Evolutionary conservation across 2,888 invertebrate species (phyloP).

Genomic region (Drosophila paramelanica): DNA sequence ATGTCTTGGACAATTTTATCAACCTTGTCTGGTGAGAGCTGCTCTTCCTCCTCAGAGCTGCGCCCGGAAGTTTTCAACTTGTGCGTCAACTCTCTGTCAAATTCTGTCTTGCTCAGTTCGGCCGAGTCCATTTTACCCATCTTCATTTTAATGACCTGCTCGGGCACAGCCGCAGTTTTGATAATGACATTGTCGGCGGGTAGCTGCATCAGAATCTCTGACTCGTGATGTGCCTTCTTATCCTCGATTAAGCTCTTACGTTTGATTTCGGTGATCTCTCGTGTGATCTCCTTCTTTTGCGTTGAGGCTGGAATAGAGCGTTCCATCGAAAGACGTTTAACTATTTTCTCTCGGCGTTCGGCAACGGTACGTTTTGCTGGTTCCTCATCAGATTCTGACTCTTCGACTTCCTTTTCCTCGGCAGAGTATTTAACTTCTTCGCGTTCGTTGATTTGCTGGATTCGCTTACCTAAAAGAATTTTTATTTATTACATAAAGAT

Average conservation of each 20-base stretch:
- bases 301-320: slow-evolving; percentile 89
- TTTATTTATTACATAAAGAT: background rate
- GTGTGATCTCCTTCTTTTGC: slow-evolving; percentile 90
- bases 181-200: slow-evolving; percentile 85
- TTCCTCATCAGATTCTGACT: slow-evolving; percentile 88
- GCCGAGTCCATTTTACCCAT: slow-evolving; percentile 83
- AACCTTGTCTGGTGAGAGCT: slow-evolving; percentile 64
- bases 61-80: slow-evolving; percentile 84
- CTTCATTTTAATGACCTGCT: slow-evolving; percentile 85
- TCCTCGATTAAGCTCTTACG: slow-evolving; percentile 87
- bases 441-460: slow-evolving; percentile 85
- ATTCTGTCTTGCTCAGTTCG: slow-evolving; percentile 84
- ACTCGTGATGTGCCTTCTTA: slow-evolving; percentile 85
- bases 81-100: slow-evolving; percentile 84
- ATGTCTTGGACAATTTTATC: slow-evolving; percentile 73
- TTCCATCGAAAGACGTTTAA: slow-evolving; percentile 89
- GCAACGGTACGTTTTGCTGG: slow-evolving; percentile 89
- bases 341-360: slow-evolving; percentile 91
- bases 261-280: slow-evolving; percentile 90
- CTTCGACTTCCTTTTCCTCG: slow-evolving; percentile 90
- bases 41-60: slow-evolving; percentile 76
- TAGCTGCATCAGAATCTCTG: slow-evolving; percentile 85
- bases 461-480: slow-evolving; percentile 80
- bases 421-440: slow-evolving; percentile 92
- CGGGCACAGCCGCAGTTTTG: slow-evolving; percentile 83